A percentile compares a stretch with the other conserved stretches of the same genome.
These are phyloP conservation scores for Riparia riparia DNA, from an alignment of 2,113 vertebrate species.

Conservation along the genomic window DNA sequence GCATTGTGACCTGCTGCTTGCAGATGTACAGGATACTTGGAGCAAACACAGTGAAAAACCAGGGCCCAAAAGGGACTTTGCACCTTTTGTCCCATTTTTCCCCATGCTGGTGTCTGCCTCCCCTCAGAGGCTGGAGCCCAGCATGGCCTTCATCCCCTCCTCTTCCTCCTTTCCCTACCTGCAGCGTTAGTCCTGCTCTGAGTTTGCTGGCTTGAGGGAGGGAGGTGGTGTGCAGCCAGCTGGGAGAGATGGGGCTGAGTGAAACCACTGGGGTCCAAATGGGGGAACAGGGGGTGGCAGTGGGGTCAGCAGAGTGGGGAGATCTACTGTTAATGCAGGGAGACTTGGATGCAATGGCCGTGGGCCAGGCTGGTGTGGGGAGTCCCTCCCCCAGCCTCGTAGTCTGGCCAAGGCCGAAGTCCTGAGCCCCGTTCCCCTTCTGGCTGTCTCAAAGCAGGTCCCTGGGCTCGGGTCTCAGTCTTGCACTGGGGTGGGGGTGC, in stretches of 20 bases:
- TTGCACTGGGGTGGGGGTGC: not conserved
- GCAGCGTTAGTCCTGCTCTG: not conserved
- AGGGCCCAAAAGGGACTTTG: not conserved
- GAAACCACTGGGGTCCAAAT: not conserved
- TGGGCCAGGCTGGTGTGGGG: not conserved
- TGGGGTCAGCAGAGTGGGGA: not conserved
- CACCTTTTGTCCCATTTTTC: not conserved
- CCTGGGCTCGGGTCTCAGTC: not conserved
- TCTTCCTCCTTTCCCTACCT: not conserved
- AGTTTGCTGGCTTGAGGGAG: slow-evolving; percentile 31
- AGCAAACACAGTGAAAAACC: not conserved
- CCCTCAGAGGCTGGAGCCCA: not conserved
- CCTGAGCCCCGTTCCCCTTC: not conserved
- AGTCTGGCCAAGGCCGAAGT: not conserved
- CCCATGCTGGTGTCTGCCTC: not conserved
- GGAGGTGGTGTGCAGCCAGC: not conserved
- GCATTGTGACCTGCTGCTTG: not conserved
- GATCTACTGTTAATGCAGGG: not conserved
- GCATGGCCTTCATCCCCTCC: not conserved
- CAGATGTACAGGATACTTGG: not conserved
- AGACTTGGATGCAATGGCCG: not conserved
- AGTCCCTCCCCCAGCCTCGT: not conserved
- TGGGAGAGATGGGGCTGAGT: not conserved
- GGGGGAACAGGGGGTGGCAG: not conserved
- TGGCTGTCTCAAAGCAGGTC: slow-evolving; percentile 26